A percentile compares a stretch with the other conserved stretches of the same genome.
phyloP scores from a whole-genome alignment of 2,113 vertebrate genomes.

The Hyaena hyaena region DNA sequence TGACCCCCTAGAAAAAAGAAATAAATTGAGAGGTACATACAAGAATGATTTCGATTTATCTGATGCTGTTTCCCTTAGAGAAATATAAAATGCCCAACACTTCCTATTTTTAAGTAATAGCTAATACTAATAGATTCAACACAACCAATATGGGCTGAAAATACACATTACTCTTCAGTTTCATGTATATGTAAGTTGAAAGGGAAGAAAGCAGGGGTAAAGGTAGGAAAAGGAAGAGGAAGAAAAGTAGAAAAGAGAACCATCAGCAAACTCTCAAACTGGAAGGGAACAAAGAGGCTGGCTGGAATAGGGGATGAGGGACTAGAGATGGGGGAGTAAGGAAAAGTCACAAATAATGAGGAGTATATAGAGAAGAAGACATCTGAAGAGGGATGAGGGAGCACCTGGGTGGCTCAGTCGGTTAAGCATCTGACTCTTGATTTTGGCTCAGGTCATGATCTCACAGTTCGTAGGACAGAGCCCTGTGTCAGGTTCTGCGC shows the following conservation, averaged over 20 bases:
- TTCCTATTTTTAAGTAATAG: constrained; percentile 43
- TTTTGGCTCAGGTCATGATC: no score
- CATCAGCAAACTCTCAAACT: not conserved
- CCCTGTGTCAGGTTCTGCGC: no score
- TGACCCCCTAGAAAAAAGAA: not conserved
- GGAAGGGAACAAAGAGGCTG: not conserved
- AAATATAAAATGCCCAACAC: constrained; percentile 54
- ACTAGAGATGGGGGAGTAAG: not conserved
- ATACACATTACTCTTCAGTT: not conserved
- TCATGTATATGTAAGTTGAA: not conserved
- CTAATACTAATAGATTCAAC: constrained; percentile 3
- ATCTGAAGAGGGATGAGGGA: not conserved
- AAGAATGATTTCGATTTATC: constrained; percentile 31
- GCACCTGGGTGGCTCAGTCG: no score
- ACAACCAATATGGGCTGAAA: not conserved
- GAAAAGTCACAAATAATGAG: not conserved
- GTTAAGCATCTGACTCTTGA: no score
- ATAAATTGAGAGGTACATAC: not conserved
- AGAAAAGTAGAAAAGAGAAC: not conserved
- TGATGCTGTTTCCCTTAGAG: not conserved
- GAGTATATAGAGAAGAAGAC: not conserved
- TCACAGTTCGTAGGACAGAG: no score
- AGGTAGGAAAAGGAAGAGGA: not conserved
- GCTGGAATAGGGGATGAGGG: not conserved
- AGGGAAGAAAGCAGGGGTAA: not conserved